Evolutionary conservation across 2,113 vertebrate species (phyloP).

Genomic region (Trogon melanurus): DNA sequence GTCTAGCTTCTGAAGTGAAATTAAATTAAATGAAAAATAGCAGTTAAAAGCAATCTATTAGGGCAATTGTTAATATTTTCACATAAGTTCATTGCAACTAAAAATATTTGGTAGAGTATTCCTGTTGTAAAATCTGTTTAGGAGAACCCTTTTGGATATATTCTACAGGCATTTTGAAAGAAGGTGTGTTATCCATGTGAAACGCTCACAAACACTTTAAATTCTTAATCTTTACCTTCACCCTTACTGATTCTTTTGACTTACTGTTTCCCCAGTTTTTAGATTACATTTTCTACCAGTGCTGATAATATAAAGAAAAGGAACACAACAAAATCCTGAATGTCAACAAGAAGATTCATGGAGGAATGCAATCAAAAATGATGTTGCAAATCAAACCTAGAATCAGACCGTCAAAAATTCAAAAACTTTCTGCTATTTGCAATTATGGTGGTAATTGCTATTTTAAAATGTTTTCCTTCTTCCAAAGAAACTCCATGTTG

Average conservation of each 20-base stretch:
- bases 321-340: constrained; percentile 23
- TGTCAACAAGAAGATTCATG: constrained; percentile 55
- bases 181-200: neutral
- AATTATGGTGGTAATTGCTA: constrained; percentile 78
- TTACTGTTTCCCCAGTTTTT: neutral
- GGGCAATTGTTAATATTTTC: neutral
- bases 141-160: neutral
- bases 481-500: constrained; percentile 66
- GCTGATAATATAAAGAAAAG: neutral
- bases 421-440: constrained; percentile 76
- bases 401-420: constrained; percentile 76
- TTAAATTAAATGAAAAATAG: neutral
- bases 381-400: constrained; percentile 77
- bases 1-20: neutral
- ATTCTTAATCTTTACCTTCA: neutral
- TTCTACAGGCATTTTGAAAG: neutral
- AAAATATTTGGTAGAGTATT: neutral
- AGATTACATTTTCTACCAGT: neutral
- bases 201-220: neutral
- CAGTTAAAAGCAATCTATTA: neutral
- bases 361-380: constrained; percentile 75
- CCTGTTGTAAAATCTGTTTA: neutral
- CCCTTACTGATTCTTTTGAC: neutral
- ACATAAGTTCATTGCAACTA: neutral
- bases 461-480: constrained; percentile 80